These are phyloP conservation scores for Gouania willdenowi DNA, from an alignment of 2,797 vertebrate genomes.

Conservation along the genomic window DNA sequence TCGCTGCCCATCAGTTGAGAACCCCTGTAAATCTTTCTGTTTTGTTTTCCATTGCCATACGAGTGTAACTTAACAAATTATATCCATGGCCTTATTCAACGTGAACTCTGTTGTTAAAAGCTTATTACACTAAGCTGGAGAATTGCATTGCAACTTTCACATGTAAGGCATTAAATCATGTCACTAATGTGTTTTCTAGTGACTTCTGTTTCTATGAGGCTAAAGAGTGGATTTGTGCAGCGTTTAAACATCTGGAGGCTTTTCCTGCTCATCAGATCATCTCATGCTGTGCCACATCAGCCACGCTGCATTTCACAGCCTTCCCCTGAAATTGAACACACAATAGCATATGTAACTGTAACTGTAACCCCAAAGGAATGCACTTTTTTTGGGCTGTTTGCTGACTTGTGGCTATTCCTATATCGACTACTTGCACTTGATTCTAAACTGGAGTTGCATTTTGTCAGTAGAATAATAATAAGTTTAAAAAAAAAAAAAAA, in stretches of 20 bases:
- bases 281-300: conserved; percentile 14
- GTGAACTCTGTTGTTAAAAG: too few species aligned
- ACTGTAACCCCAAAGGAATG: conserved; percentile 44
- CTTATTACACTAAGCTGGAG: too few species aligned
- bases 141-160: too few species aligned
- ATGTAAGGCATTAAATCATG: too few species aligned
- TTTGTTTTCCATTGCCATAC: too few species aligned
- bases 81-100: too few species aligned
- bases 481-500: not conserved
- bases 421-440: conserved; percentile 1
- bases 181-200: too few species aligned
- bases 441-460: conserved; percentile 22
- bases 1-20: too few species aligned
- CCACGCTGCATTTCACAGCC: conserved; percentile 1
- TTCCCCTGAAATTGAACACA: conserved; percentile 33
- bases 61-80: too few species aligned
- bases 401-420: conserved; percentile 25
- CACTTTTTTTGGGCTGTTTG: conserved; percentile 13
- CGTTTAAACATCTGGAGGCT: conserved; percentile 7
- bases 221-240: too few species aligned
- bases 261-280: conserved; percentile 15
- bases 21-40: too few species aligned
- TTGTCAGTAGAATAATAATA: conserved; percentile 7
- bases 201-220: too few species aligned
- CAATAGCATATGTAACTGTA: conserved; percentile 44